Base-by-base conservation (phyloP, 2,888 invertebrate species). In the Diaprepes abbreviatus region DNA sequence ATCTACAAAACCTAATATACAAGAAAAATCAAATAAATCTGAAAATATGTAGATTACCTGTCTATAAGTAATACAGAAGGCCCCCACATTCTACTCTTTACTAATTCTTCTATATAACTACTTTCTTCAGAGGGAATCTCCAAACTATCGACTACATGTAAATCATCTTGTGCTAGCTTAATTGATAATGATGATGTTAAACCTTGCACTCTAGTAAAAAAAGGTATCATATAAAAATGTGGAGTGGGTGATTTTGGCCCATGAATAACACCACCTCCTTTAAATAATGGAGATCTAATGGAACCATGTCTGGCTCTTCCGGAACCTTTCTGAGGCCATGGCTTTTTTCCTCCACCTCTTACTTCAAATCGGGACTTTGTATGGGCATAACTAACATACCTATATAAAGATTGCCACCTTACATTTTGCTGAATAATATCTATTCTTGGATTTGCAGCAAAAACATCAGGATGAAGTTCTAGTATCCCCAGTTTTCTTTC, bases 151-250 rank as follows among this genome's bases (percentile, higher is more conserved):
- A 99, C 93, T 72, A 99, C 86, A 83, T 97, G 96, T 38, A 99
- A 85, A 85, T 98, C 97, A 85, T 98, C 96, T 87, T 97, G 98
- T 0, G 96, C 96, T 70, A 96, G 87, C 85, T 99, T 99, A 0
- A 95, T 88, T 0, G 98, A 95, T 40, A 98, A 84, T 0, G 93
- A 91, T 6, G 93, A 88, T 9, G 92, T 92, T 5, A 99, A 86
- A 0, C 98, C 98, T 65, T 88, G 82, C 0, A 97, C 85, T 74
- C 98, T 86, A 3, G 87, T 83, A 74, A 88, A 88, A 81, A 92
- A 93, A 0, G 96, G 93, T 50, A 98, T 83, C 97, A 99, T 98
- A 81, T 92, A 98, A 84, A 97, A 99, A 82, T 94, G 92, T 0
- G 95, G 89, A 40, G 90, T 93, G 0, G 97, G 97, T 0, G 95